A percentile compares a stretch with the other conserved stretches of the same genome.
Evolutionary conservation across 1,140 invertebrate species (phyloP).

Genomic region (Drosophila albomicans): DNA sequence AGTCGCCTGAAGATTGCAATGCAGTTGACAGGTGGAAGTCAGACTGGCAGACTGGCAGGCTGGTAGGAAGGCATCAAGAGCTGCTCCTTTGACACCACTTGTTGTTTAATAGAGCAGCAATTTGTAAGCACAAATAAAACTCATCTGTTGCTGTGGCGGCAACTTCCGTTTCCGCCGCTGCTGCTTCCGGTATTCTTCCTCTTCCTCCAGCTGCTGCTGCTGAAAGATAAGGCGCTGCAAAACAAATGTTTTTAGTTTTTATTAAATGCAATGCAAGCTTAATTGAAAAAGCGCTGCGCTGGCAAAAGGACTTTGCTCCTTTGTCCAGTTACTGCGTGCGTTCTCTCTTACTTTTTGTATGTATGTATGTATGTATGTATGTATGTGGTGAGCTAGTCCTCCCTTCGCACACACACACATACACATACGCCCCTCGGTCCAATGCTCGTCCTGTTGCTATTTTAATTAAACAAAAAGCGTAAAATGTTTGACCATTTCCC

Average conservation of each 20-base stretch:
- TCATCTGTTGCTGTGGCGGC: constrained; percentile 7
- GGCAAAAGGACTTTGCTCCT: constrained; percentile 18
- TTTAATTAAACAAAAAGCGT: constrained; percentile 83
- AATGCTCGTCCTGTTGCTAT: constrained; percentile 64
- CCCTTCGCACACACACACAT: neutral
- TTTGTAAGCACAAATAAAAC: constrained; percentile 12
- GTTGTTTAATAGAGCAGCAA: constrained; percentile 8
- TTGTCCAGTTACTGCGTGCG: constrained; percentile 11
- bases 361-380: neutral
- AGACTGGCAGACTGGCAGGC: neutral
- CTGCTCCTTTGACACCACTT: constrained; percentile 10
- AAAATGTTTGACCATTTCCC: constrained; percentile 74
- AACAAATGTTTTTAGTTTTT: constrained; percentile 35
- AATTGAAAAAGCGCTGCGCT: constrained; percentile 74
- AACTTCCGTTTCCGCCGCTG: constrained; percentile 40
- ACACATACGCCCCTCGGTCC: neutral
- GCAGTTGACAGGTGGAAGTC: constrained; percentile 23
- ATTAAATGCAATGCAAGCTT: constrained; percentile 72
- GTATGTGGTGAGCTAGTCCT: constrained; percentile 22
- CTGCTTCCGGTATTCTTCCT: neutral
- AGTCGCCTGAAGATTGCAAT: constrained; percentile 55
- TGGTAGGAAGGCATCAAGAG: no score
- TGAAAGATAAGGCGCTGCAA: constrained; percentile 9
- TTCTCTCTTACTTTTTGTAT: constrained; percentile 3
- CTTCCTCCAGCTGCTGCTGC: neutral